Conservation (phyloP, 2,888 invertebrate genomes). For the Eugnorisma glareosa region DNA sequence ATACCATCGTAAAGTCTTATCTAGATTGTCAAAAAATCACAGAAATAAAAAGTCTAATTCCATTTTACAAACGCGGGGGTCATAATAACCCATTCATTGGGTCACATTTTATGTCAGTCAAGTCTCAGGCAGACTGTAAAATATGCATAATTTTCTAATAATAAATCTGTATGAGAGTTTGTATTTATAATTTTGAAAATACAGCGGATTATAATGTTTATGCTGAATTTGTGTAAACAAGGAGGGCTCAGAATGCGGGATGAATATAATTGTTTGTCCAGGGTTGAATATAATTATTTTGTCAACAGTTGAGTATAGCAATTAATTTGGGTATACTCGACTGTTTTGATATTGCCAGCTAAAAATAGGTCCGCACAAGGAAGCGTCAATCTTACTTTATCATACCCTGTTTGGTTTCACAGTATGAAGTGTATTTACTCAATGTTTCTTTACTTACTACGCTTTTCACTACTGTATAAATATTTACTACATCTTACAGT, state of each 20-base stretch:
- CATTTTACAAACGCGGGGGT: constrained; percentile 4
- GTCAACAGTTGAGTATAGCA: constrained; percentile 54
- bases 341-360: constrained; percentile 39
- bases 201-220: constrained; percentile 49
- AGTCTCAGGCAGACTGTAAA: constrained; percentile 51
- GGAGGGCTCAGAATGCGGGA: constrained; percentile 37
- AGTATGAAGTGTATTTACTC: constrained; percentile 2
- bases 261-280: constrained; percentile 38
- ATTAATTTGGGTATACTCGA: constrained; percentile 43
- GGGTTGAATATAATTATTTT: constrained; percentile 49
- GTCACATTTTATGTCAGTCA: constrained; percentile 61
- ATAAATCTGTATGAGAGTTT: constrained; percentile 54
- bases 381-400: constrained; percentile 52
- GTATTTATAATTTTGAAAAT: constrained; percentile 62
- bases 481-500: constrained; percentile 26
- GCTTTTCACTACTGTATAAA: constrained; percentile 33
- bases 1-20: constrained; percentile 11
- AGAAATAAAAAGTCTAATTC: constrained; percentile 43
- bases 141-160: constrained; percentile 66
- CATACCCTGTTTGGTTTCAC: constrained; percentile 18
- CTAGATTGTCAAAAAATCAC: constrained; percentile 15
- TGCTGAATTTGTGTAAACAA: constrained; percentile 53
- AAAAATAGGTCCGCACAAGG: constrained; percentile 33
- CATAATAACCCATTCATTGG: constrained; percentile 46
- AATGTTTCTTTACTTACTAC: constrained; percentile 16